A percentile compares a stretch with the other conserved stretches of the same genome.
Conservation (phyloP, 2,888 invertebrate species). For the Nemurella pictetii region DNA sequence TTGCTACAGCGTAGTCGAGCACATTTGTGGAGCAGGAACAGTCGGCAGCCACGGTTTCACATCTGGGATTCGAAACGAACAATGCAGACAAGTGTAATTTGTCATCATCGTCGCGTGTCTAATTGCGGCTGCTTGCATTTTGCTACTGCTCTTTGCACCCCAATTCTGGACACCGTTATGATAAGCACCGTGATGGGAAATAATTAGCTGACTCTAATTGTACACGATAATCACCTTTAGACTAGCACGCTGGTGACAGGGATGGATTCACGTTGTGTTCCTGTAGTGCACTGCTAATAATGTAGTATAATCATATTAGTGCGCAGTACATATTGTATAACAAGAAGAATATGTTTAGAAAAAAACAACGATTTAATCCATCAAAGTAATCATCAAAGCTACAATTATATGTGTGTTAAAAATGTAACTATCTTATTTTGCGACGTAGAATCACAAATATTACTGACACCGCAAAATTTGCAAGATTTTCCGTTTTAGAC, state of each 20-base stretch:
- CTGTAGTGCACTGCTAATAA: too few relatives aligned
- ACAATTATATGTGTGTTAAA: too few relatives aligned
- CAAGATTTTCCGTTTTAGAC: too few relatives aligned
- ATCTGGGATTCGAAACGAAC: conserved; percentile 11
- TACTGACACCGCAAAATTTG: too few relatives aligned
- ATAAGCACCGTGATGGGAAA: background rate
- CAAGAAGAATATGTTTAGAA: too few relatives aligned
- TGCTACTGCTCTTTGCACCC: conserved; percentile 14
- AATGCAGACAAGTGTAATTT: conserved; percentile 30
- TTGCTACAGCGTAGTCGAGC: background rate
- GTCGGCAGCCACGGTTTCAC: background rate
- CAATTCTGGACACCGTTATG: background rate
- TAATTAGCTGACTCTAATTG: background rate
- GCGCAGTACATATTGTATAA: too few relatives aligned
- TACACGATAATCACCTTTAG: background rate
- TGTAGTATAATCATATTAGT: too few relatives aligned
- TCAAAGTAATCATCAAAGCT: too few relatives aligned
- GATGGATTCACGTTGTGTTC: too few relatives aligned
- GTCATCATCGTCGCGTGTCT: conserved; percentile 32
- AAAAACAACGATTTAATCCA: too few relatives aligned
- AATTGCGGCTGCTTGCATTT: conserved; percentile 27
- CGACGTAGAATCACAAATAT: too few relatives aligned
- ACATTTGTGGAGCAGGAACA: background rate
- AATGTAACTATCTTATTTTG: too few relatives aligned
- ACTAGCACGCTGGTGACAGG: background rate